Base-by-base conservation (phyloP, 2,888 invertebrate genomes). In the Drosophila villosipedis region DNA sequence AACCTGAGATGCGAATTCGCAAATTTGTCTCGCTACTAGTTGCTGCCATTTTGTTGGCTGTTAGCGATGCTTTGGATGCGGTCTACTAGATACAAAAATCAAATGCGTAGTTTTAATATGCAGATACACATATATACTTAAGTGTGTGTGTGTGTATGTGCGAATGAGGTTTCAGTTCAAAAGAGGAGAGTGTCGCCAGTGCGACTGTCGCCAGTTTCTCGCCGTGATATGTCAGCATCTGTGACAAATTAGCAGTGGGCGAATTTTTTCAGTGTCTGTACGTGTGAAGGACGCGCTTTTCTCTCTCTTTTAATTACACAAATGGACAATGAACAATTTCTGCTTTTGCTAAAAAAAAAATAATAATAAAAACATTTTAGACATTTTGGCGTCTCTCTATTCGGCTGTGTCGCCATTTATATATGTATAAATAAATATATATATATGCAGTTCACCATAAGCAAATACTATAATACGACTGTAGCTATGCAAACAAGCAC, bases 401-500 rank as follows among this genome's bases (percentile, higher is more conserved):
- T 31, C 28, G 31, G 35, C 7, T 41, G 41, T 54, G 49, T 50
- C 59, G 43, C 31, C 52, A 67, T 49, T 58, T 5, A 22, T 43
- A 43, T 63, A 30, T n/a, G 12, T 12, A 50, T 43, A 50, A 14
- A 30, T n/a, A 39, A 54, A 30, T 30, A 9, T 31, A 41, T 33
- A 33, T 41, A 31, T 61, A 74, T 67, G 19, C 43, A 55, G 72
- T 55, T 55, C 47, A 33, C 33, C 37, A 31, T 53, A 54, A 69
- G 66, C 43, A 70, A 72, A 71, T 64, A 69, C 71, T 50, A 70
- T 55, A 43, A 57, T 30, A 30, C 57, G 66, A 82, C 4, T 68
- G 87, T 72, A 74, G 68, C 76, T 85, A 90, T 88, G 90, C 90
- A 84, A 90, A 85, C 83, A 90, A 90, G 89, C 90, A 90, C 89